Conservation (phyloP, 2,888 invertebrate species). For the Euplagia quadripunctaria region DNA sequence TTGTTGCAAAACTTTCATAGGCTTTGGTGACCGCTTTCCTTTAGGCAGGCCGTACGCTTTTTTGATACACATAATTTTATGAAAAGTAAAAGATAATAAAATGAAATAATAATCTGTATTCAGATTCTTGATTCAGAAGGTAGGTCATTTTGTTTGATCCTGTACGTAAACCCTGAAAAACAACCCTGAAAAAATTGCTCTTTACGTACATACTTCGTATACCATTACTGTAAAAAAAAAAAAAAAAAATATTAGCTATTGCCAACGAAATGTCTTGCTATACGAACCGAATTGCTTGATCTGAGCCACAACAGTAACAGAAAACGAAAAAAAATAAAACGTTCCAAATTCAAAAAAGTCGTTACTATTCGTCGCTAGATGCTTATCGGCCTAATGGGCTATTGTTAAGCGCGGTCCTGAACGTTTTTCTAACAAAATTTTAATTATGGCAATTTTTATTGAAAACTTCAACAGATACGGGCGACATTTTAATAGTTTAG, state of each 20-base stretch:
- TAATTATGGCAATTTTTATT: slow-evolving; percentile 85
- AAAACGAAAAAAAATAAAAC: slow-evolving; percentile 38
- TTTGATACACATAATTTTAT: no score
- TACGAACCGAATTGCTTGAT: slow-evolving; percentile 14
- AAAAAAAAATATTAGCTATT: neutral
- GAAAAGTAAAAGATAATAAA: no score
- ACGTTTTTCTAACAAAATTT: slow-evolving; percentile 71
- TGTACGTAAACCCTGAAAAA: no score
- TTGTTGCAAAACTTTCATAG: no score
- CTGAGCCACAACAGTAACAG: slow-evolving; percentile 13
- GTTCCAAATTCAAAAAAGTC: slow-evolving; percentile 54
- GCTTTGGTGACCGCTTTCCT: no score
- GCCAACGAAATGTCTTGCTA: neutral
- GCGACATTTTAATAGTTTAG: slow-evolving; percentile 43
- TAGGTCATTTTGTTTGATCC: no score
- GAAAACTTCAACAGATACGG: slow-evolving; percentile 65
- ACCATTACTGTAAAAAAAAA: neutral
- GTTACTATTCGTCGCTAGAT: slow-evolving; percentile 70
- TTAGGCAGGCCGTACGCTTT: no score
- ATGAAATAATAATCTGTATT: no score
- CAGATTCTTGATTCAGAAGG: no score
- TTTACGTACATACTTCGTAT: no score
- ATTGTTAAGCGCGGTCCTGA: slow-evolving; percentile 72
- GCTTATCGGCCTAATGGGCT: slow-evolving; percentile 84
- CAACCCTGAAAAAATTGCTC: no score